phyloP scores from a whole-genome alignment of 2,888 invertebrate species.

The Diarsia rubi region DNA sequence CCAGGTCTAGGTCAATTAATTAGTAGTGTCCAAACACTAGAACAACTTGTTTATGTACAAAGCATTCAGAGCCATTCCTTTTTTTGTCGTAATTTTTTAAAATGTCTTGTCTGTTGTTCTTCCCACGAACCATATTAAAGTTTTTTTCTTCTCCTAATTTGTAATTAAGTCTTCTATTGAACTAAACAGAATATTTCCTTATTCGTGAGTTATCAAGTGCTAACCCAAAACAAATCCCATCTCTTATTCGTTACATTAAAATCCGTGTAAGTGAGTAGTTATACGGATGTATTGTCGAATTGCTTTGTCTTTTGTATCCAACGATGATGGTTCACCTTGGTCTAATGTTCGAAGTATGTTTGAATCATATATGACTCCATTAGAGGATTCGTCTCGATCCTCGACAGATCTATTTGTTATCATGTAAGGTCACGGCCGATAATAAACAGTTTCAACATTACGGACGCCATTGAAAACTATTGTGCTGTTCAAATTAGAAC shows the following conservation, averaged over 20 bases:
- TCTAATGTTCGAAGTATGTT: conserved; percentile 75
- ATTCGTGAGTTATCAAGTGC: conserved; percentile 67
- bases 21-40: background rate
- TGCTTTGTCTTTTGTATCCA: conserved; percentile 71
- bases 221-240: conserved; percentile 38
- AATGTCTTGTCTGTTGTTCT: background rate
- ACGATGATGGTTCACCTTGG: conserved; percentile 80
- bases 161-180: conserved; percentile 33
- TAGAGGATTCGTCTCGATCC: conserved; percentile 71
- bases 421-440: conserved; percentile 80
- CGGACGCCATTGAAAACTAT: conserved; percentile 58
- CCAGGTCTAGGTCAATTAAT: conserved; percentile 31
- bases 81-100: conserved; percentile 16
- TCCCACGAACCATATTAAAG: background rate
- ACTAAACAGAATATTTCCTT: conserved; percentile 57
- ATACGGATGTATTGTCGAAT: conserved; percentile 45
- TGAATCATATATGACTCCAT: conserved; percentile 77
- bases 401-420: conserved; percentile 82
- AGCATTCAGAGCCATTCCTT: background rate
- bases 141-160: background rate
- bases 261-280: conserved; percentile 45
- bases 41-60: background rate
- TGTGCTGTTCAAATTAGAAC: conserved; percentile 61
- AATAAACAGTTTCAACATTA: conserved; percentile 53
- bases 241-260: conserved; percentile 38